Conservation (phyloP, 2,888 invertebrate species). For the Tribolium freemani region DNA sequence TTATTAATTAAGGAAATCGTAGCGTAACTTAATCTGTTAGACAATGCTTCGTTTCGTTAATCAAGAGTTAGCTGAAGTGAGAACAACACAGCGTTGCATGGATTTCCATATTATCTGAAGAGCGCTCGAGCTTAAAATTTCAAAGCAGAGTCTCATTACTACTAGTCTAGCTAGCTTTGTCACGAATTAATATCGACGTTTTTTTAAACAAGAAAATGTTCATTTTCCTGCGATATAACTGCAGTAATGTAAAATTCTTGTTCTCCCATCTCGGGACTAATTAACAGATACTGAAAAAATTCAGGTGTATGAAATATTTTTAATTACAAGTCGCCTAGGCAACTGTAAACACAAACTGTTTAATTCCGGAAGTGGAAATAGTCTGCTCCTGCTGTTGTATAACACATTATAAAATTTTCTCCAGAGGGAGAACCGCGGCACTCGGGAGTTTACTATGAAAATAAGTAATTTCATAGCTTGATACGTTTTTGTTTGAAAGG, state of each 20-base stretch:
- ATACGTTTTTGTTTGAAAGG: slow-evolving; percentile 61
- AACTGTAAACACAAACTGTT: slow-evolving; percentile 8
- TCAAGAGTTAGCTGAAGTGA: slow-evolving; percentile 37
- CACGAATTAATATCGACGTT: slow-evolving; percentile 22
- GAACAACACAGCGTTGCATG: slow-evolving; percentile 39
- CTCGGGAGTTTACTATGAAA: slow-evolving; percentile 42
- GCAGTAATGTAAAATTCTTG: slow-evolving; percentile 13
- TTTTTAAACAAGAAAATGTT: slow-evolving; percentile 19
- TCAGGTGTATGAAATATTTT: not conserved
- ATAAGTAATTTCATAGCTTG: slow-evolving; percentile 60
- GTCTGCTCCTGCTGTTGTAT: not conserved
- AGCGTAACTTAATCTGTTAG: slow-evolving; percentile 35
- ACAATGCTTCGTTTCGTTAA: slow-evolving; percentile 42
- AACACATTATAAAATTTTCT: slow-evolving; percentile 23
- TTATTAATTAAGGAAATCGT: slow-evolving; percentile 38
- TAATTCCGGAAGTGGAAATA: not conserved
- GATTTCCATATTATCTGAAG: slow-evolving; percentile 43
- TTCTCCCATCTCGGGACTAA: slow-evolving; percentile 13
- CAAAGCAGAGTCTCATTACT: slow-evolving; percentile 32
- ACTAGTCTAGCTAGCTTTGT: slow-evolving; percentile 32
- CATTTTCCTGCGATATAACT: too few relatives aligned
- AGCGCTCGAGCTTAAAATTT: slow-evolving; percentile 42
- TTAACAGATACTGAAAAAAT: slow-evolving; percentile 26
- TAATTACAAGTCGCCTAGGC: slow-evolving; percentile 10
- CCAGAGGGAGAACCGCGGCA: slow-evolving; percentile 7